Percentiles rank a stretch among this genome's conserved stretches.
phyloP scores from a whole-genome alignment of 2,113 vertebrate species.

The Chamaetylas fuelleborni region DNA sequence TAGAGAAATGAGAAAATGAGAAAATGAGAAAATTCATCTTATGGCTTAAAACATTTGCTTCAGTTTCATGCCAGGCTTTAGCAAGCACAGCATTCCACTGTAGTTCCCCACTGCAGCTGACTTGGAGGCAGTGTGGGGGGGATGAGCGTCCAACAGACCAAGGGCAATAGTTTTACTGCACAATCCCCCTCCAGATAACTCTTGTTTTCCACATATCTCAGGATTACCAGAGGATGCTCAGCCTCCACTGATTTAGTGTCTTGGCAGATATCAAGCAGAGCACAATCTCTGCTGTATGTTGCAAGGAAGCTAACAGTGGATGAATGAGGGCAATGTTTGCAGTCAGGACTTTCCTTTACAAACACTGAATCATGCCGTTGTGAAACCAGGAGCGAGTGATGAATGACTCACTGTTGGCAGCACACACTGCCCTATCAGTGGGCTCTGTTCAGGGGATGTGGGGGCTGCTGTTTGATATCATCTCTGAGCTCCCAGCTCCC shows the following conservation, averaged over 20 bases:
- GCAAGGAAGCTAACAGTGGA: not conserved
- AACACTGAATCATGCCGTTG: slow-evolving; percentile 52
- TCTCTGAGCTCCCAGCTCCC: slow-evolving; percentile 15
- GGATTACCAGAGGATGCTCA: not conserved
- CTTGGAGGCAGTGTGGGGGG: not conserved
- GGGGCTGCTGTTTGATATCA: slow-evolving; percentile 49
- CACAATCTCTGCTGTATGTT: not conserved
- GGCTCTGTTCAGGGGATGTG: slow-evolving; percentile 13
- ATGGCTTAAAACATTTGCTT: not conserved
- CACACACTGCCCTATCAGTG: slow-evolving; percentile 47
- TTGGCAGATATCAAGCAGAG: not conserved
- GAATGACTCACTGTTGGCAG: slow-evolving; percentile 66
- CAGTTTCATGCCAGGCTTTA: not conserved
- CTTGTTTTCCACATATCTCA: not conserved
- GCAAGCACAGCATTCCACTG: accelerated
- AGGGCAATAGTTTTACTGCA: not conserved
- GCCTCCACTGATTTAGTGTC: not conserved
- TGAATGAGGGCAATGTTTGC: slow-evolving; percentile 52
- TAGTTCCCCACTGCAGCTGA: not conserved
- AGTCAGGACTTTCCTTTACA: slow-evolving; percentile 37
- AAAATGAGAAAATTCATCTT: not conserved
- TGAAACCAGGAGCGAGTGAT: slow-evolving; percentile 5
- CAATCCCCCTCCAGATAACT: not conserved
- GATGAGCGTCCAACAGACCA: not conserved
- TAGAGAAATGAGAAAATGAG: no score